phyloP scores from a whole-genome alignment of 2,113 vertebrate species.

The Salvelinus namaycush region DNA sequence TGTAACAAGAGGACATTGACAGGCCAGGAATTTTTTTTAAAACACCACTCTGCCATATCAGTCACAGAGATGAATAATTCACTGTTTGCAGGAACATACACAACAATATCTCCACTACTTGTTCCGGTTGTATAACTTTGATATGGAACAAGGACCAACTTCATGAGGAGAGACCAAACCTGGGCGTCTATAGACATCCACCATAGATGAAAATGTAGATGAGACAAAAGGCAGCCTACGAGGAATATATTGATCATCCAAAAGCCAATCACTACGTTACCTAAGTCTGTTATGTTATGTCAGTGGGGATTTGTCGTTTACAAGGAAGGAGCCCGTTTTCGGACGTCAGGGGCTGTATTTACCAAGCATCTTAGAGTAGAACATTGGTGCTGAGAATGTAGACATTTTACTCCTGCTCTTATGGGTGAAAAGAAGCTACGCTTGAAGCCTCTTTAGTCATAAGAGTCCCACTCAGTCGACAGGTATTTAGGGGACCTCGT shows the following conservation, averaged over 20 bases:
- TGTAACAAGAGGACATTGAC: too few species aligned
- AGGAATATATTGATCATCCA: not conserved
- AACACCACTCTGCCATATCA: not conserved
- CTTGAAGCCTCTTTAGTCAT: too few species aligned
- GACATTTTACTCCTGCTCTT: too few species aligned
- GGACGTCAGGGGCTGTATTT: too few species aligned
- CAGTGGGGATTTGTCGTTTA: too few species aligned
- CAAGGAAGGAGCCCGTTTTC: too few species aligned
- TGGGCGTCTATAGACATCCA: too few species aligned
- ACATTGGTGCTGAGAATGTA: too few species aligned
- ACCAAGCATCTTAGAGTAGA: too few species aligned
- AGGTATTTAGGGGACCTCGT: too few species aligned
- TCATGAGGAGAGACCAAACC: not conserved
- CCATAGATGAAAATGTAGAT: not conserved
- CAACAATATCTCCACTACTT: not conserved
- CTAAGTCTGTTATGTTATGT: not conserved
- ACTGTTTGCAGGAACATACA: not conserved
- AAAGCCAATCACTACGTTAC: not conserved
- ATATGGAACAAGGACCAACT: not conserved
- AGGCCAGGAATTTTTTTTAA: not conserved
- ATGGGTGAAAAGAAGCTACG: too few species aligned
- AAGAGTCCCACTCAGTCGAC: too few species aligned
- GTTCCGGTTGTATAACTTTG: not conserved
- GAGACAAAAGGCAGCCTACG: not conserved
- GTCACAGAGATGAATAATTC: not conserved